These are phyloP conservation scores for Hypselothyrea guttata DNA, from an alignment of 2,888 invertebrate species.

Conservation along the genomic window DNA sequence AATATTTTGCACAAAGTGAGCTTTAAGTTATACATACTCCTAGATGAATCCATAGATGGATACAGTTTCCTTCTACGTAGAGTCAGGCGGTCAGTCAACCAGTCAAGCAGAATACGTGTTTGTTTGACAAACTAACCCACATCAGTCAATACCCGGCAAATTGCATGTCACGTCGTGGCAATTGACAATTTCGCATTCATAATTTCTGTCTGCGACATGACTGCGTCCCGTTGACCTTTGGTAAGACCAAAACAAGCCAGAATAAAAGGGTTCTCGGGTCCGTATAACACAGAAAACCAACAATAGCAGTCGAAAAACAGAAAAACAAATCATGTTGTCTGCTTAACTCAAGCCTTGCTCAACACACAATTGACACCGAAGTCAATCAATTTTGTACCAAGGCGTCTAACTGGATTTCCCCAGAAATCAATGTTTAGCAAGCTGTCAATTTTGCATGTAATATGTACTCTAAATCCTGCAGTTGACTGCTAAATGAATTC, in stretches of 20 bases:
- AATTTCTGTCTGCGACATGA: slow-evolving; percentile 45
- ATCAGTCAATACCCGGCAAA: slow-evolving; percentile 48
- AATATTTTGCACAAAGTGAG: slow-evolving; percentile 3
- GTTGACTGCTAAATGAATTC: slow-evolving; percentile 19
- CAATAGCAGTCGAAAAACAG: slow-evolving; percentile 8
- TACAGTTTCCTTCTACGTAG: slow-evolving; percentile 12
- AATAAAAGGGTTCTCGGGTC: slow-evolving; percentile 54
- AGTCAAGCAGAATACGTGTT: slow-evolving; percentile 1
- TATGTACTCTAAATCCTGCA: not conserved
- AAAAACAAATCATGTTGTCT: slow-evolving; percentile 20
- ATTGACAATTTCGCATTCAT: slow-evolving; percentile 61
- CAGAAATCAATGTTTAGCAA: slow-evolving; percentile 7
- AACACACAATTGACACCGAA: not conserved
- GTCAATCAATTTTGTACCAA: slow-evolving; percentile 2
- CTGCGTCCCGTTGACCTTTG: slow-evolving; percentile 46
- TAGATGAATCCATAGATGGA: not conserved
- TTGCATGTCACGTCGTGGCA: slow-evolving; percentile 45
- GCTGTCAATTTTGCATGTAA: slow-evolving; percentile 19
- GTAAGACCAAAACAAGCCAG: slow-evolving; percentile 9
- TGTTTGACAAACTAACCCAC: slow-evolving; percentile 38
- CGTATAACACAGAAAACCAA: too few species aligned
- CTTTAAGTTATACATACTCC: slow-evolving; percentile 8
- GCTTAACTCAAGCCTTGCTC: not conserved
- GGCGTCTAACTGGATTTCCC: slow-evolving; percentile 26
- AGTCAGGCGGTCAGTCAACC: not conserved